phyloP scores from a whole-genome alignment of 2,888 invertebrate genomes.

The Cerceris ruficornis region DNA sequence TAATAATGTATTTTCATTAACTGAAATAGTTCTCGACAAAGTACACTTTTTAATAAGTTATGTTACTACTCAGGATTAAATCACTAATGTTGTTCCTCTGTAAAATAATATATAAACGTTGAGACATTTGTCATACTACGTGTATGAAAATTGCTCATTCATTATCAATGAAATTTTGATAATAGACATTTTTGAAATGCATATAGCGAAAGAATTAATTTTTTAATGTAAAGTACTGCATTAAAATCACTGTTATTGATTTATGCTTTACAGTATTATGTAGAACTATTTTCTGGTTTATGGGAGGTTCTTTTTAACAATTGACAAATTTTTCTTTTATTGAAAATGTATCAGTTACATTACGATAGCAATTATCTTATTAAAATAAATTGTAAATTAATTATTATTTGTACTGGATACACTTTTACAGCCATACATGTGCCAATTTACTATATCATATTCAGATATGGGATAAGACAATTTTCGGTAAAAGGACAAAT shows the following conservation, averaged over 20 bases:
- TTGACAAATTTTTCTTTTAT: no score
- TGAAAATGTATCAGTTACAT: no score
- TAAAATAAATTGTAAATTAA: no score
- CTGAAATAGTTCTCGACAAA: constrained; percentile 31
- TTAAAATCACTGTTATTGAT: constrained; percentile 57
- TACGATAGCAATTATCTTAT: no score
- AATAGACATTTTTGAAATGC: constrained; percentile 11
- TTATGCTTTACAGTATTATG: constrained; percentile 3
- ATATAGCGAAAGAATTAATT: constrained; percentile 16
- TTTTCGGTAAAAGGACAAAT: constrained; percentile 22
- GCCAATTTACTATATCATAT: constrained; percentile 44
- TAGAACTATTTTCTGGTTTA: constrained; percentile 16
- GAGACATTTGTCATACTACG: constrained; percentile 25
- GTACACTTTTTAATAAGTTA: constrained; percentile 33
- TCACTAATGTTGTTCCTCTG: constrained; percentile 38
- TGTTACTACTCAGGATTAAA: constrained; percentile 46
- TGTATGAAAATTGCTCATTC: constrained; percentile 18
- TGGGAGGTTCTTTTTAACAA: not conserved
- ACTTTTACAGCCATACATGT: constrained; percentile 46
- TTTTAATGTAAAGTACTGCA: constrained; percentile 59
- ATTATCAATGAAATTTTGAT: constrained; percentile 29
- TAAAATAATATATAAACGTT: constrained; percentile 29
- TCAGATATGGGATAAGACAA: constrained; percentile 27
- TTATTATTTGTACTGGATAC: not conserved
- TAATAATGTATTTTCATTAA: constrained; percentile 32